Percentiles rank a stretch among this genome's conserved stretches.
Evolutionary conservation across 2,113 vertebrate genomes (phyloP).

Genomic region (Dunckerocampus dactyliophorus): DNA sequence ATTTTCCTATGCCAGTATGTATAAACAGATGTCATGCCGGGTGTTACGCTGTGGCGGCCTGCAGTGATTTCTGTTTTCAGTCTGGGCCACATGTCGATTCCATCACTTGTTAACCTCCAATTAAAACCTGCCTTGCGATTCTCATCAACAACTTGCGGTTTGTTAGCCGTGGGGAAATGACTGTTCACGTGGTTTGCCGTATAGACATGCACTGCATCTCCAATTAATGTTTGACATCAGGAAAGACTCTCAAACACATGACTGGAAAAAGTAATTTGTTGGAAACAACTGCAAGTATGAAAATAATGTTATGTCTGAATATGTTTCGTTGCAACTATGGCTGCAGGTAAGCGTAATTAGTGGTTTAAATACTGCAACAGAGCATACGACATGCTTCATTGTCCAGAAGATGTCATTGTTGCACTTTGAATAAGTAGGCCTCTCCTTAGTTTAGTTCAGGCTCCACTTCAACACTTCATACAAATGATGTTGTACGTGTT

Average conservation of each 20-base stretch:
- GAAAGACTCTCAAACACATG: neutral
- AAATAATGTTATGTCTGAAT: neutral
- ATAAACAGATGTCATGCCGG: constrained; percentile 10
- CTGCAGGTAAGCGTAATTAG: no score
- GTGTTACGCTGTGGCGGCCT: constrained; percentile 20
- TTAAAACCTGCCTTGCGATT: constrained; percentile 25
- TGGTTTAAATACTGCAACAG: neutral
- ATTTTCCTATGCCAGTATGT: constrained; percentile 11
- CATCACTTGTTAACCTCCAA: constrained; percentile 37
- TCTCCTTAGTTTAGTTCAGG: neutral
- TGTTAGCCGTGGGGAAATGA: constrained; percentile 26
- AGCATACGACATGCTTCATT: constrained; percentile 6
- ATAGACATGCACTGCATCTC: constrained; percentile 17
- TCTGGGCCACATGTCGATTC: constrained; percentile 1
- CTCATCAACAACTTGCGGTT: constrained; percentile 3
- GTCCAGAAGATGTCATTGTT: constrained; percentile 58
- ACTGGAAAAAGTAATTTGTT: neutral
- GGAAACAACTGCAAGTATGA: constrained; percentile 10
- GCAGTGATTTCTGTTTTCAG: constrained; percentile 23
- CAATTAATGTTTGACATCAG: constrained; percentile 42
- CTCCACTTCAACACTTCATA: constrained; percentile 3
- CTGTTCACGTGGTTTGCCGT: constrained; percentile 29
- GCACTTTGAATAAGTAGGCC: constrained; percentile 19
- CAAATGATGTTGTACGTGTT: no score
- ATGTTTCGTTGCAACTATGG: neutral